Evolutionary conservation across 1,140 invertebrate species (phyloP).

Genomic region (Monochamus saltuarius): DNA sequence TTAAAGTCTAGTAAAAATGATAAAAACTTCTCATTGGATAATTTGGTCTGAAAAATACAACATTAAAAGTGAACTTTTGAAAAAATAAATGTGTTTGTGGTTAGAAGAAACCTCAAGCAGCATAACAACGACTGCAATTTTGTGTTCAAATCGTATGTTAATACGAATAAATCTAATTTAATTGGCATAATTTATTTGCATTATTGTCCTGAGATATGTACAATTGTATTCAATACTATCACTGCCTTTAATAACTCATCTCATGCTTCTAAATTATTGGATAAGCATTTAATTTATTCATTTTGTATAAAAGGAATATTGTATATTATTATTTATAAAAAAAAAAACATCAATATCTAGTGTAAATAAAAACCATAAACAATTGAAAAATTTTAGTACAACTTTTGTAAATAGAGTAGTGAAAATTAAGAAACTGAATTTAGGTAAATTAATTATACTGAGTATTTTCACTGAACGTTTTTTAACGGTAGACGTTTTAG

Average conservation of each 20-base stretch:
- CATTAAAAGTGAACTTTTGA: conserved; percentile 9
- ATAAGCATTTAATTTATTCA: conserved; percentile 36
- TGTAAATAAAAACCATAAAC: conserved; percentile 15
- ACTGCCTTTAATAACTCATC: conserved; percentile 35
- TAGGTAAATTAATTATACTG: conserved; percentile 35
- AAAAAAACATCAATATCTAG: conserved; percentile 15
- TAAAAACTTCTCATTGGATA: too few relatives aligned
- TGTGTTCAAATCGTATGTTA: conserved; percentile 26
- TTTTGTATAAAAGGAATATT: conserved; percentile 22
- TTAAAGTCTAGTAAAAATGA: too few relatives aligned
- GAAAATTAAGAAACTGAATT: conserved; percentile 21
- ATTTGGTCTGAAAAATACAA: conserved; percentile 10
- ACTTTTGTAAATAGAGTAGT: conserved; percentile 35
- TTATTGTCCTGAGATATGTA: conserved; percentile 13
- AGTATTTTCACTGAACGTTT: conserved; percentile 28
- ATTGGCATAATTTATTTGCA: conserved; percentile 25
- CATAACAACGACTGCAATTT: conserved; percentile 30
- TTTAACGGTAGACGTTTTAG: conserved; percentile 9
- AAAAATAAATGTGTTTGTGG: neutral
- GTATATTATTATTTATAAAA: conserved; percentile 26
- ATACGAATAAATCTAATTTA: conserved; percentile 19
- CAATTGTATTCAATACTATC: conserved; percentile 35
- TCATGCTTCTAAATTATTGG: conserved; percentile 35
- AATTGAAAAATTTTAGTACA: conserved; percentile 29
- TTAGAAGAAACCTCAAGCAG: neutral